phyloP scores from a whole-genome alignment of 2,888 invertebrate species.

The Hypolimnas misippus region DNA sequence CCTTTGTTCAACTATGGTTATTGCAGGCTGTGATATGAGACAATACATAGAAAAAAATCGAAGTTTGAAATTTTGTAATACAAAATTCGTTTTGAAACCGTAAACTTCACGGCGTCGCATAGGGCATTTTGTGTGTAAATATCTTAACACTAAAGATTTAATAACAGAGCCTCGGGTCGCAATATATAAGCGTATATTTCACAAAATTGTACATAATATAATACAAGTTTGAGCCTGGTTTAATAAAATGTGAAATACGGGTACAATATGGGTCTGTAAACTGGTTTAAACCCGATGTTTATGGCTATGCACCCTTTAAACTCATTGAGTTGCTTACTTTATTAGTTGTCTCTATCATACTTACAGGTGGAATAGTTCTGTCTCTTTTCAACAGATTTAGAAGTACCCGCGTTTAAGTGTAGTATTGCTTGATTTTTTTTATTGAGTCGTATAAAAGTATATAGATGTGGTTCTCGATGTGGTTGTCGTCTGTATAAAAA shows the following conservation, averaged over 20 bases:
- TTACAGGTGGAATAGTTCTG: neutral
- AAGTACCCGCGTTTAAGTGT: too few relatives aligned
- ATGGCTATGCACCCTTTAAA: constrained; percentile 4
- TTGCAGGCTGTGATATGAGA: too few relatives aligned
- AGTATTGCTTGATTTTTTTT: too few relatives aligned
- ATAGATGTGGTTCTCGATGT: too few relatives aligned
- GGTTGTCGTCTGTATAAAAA: too few relatives aligned
- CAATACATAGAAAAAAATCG: too few relatives aligned
- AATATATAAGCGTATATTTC: constrained; percentile 7
- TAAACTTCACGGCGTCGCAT: too few relatives aligned
- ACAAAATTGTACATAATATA: neutral
- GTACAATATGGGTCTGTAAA: constrained; percentile 17
- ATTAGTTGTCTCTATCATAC: neutral
- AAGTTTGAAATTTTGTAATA: too few relatives aligned
- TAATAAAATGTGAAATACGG: constrained; percentile 25
- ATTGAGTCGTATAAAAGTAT: too few relatives aligned
- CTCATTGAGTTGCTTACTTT: neutral
- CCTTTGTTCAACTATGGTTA: too few relatives aligned
- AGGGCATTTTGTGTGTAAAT: too few relatives aligned
- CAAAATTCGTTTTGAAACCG: too few relatives aligned
- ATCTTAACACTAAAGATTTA: constrained; percentile 5
- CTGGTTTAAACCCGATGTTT: constrained; percentile 10
- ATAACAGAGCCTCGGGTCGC: neutral
- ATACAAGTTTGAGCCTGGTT: constrained; percentile 5
- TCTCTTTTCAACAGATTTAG: neutral